Base-by-base conservation (phyloP, 2,113 vertebrate genomes). In the Cichladusa arquata region DNA sequence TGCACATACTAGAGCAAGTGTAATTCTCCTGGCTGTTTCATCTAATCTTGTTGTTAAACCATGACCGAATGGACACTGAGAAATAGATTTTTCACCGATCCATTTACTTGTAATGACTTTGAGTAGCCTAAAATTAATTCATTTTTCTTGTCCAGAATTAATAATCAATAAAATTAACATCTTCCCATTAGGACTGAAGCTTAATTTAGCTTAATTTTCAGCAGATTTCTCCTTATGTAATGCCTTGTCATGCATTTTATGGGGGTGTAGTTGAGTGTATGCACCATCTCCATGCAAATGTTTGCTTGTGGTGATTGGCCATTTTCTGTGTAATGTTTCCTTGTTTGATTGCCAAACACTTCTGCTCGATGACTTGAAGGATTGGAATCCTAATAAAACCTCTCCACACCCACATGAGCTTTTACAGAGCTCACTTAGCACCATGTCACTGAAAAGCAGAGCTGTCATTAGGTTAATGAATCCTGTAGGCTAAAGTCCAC, bases 301-400 rank as follows among this genome's bases (percentile, higher is more conserved):
- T 65, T 61, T 81, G 42, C 36, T 72, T 25, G 57, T 17, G 86
- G 64, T 31, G 44, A 12, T 17, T 7, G 34, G 22, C 74, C 5
- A 5, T 78, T 95, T 90, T 89, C 87, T 56, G 47, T 9, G 42
- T 62, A 70, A 40, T 12, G 0, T 83, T 96, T 96, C 93, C 94
- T 86, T 83, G 90, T 96, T 51, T 58, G 69, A 25, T 76, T 96
- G 92, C 90, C 90, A 96, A 92, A 71, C 28, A 0, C 23, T 94
- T 94, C 74, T 87, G 58, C 81, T 77, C 0, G 1, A 24, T 95
- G 95, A 95, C 79, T 86, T 67, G 64, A 71, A 74, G 82, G 79
- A 74, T 28, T 93, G 92, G 88, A 96, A 95, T 97, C 90, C 88
- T 67, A 29, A 56, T 78, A 78, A 90, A 82, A 81, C 71, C 8